Conservation (phyloP, 53 echinoderm and acorn worm genomes). For the Echinometra lucunter region DNA sequence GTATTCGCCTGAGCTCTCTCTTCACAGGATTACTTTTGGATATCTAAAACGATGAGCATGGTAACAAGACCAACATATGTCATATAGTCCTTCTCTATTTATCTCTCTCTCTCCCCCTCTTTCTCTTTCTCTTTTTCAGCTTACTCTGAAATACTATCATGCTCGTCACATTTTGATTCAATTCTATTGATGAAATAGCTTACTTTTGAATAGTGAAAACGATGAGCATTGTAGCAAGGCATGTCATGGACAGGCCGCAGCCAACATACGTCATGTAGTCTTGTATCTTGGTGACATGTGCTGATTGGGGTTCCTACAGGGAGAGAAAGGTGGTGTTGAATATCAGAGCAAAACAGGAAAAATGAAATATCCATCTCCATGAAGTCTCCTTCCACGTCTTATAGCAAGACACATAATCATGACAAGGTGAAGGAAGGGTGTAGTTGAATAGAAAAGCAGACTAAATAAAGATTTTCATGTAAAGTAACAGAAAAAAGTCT, state of each 20-base stretch:
- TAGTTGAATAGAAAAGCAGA: too few species aligned
- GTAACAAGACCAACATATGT: too few species aligned
- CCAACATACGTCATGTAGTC: conserved; percentile 86
- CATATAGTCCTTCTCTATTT: too few species aligned
- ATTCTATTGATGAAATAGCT: not conserved
- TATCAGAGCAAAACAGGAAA: not conserved
- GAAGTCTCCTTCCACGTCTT: too few species aligned
- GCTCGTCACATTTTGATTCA: not conserved
- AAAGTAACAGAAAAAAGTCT: too few species aligned
- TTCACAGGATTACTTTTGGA: too few species aligned
- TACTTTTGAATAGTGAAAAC: conserved; percentile 85
- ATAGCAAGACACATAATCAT: too few species aligned
- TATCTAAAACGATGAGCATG: too few species aligned
- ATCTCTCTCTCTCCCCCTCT: not conserved
- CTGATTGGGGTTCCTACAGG: conserved; percentile 68
- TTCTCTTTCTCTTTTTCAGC: not conserved
- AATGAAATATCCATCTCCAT: too few species aligned
- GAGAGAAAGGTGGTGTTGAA: not conserved
- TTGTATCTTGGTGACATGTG: conserved; percentile 45
- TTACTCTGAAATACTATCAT: not conserved
- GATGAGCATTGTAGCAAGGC: conserved; percentile 79
- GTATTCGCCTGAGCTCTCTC: too few species aligned
- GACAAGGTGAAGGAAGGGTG: too few species aligned
- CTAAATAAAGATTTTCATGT: too few species aligned
- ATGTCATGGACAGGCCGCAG: conserved; percentile 83